Conservation (phyloP, 2,113 vertebrate species). For the Apaloderma vittatum region DNA sequence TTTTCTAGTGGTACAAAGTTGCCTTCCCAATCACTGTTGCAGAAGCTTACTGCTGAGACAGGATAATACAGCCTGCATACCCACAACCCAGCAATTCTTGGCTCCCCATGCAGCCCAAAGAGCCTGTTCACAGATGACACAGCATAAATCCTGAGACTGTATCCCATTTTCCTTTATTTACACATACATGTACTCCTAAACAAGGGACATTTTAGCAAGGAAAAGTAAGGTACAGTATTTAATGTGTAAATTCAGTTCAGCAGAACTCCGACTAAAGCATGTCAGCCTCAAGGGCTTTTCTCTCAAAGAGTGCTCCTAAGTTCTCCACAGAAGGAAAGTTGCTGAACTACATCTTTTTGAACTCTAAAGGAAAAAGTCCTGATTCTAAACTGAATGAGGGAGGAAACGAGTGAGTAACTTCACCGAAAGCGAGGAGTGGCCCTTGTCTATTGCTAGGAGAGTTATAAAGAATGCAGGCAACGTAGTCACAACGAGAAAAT, state of each 20-base stretch:
- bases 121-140: background rate
- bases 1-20: background rate
- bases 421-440: constrained; percentile 9
- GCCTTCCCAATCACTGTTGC: background rate
- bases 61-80: background rate
- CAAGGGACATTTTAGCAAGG: background rate
- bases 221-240: background rate
- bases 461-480: constrained; percentile 10
- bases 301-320: constrained; percentile 33
- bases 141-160: background rate
- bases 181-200: background rate
- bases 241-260: constrained; percentile 49
- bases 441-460: constrained; percentile 20
- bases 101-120: background rate
- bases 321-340: constrained; percentile 44
- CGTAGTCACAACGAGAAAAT: background rate
- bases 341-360: constrained; percentile 52
- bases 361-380: constrained; percentile 47
- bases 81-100: background rate
- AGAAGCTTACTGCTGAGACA: background rate
- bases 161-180: constrained; percentile 10
- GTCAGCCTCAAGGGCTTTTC: constrained; percentile 42
- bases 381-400: constrained; percentile 32
- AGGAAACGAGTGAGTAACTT: constrained; percentile 44
- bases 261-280: constrained; percentile 47